A percentile compares a stretch with the other conserved stretches of the same genome.
Conservation (phyloP, 2,113 vertebrate genomes). For the Caracal caracal region DNA sequence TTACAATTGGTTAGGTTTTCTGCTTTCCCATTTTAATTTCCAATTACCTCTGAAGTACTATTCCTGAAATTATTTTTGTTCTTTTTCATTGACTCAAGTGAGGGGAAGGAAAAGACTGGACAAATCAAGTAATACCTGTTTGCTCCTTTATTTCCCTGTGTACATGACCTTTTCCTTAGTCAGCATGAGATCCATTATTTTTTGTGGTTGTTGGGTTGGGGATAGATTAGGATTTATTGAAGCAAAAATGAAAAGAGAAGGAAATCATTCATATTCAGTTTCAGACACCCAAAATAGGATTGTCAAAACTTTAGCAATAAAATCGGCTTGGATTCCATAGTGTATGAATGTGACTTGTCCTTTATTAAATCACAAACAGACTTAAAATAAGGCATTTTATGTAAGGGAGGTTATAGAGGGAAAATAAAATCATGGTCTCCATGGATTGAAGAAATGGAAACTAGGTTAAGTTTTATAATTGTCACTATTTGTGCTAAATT, state of each 20-base stretch:
- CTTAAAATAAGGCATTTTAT: not conserved
- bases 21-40: not conserved
- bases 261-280: not conserved
- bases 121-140: not conserved
- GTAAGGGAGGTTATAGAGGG: not conserved
- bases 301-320: constrained; percentile 2
- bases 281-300: not conserved
- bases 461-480: not conserved
- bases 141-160: not conserved
- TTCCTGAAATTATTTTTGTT: constrained; percentile 18
- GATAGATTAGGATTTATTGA: constrained; percentile 30
- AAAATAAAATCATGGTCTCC: not conserved
- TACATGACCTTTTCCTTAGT: constrained; percentile 41
- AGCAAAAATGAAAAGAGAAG: constrained; percentile 32
- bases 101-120: not conserved
- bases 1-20: not conserved
- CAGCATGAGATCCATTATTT: not conserved
- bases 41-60: not conserved
- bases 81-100: not conserved
- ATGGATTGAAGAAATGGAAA: not conserved
- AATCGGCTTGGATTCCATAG: not conserved
- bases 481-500: not conserved
- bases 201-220: not conserved
- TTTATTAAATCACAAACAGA: not conserved
- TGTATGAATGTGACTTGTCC: not conserved